These are phyloP conservation scores for Falco biarmicus DNA, from an alignment of 2,797 vertebrate genomes.

Conservation along the genomic window DNA sequence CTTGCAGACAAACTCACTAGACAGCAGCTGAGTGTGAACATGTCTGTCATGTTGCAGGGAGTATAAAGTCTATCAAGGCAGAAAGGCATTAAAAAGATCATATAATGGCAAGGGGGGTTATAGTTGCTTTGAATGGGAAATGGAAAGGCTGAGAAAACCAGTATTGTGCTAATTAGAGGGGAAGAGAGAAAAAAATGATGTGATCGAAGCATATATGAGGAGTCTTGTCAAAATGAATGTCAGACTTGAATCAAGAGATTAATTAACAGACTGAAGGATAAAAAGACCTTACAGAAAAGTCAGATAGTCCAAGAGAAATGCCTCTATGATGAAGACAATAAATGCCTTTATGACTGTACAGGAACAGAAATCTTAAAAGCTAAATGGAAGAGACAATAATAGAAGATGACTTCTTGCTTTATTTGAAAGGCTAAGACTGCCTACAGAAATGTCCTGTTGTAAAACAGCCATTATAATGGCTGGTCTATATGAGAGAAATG, in stretches of 20 bases:
- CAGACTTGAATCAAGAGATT: background rate
- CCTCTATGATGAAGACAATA: background rate
- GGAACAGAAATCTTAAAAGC: background rate
- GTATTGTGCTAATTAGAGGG: background rate
- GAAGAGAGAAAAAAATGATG: background rate
- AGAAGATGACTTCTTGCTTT: background rate
- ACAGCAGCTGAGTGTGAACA: background rate
- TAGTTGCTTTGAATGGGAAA: background rate
- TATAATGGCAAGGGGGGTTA: background rate
- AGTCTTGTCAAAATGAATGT: slow-evolving; percentile 7
- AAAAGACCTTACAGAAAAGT: background rate
- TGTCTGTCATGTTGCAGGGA: background rate
- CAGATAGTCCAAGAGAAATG: background rate
- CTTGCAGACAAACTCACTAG: background rate
- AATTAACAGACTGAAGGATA: slow-evolving; percentile 18
- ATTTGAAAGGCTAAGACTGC: background rate
- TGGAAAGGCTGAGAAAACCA: background rate
- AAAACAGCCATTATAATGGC: background rate
- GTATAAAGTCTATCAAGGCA: background rate
- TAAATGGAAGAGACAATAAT: background rate
- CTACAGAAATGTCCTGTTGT: background rate
- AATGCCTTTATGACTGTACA: background rate
- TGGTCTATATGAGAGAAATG: background rate
- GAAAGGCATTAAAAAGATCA: background rate
- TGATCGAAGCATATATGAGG: background rate